Percentiles rank a stretch among this genome's conserved stretches.
Evolutionary conservation across 2,113 vertebrate genomes (phyloP).

Genomic region (Salvelinus fontinalis): DNA sequence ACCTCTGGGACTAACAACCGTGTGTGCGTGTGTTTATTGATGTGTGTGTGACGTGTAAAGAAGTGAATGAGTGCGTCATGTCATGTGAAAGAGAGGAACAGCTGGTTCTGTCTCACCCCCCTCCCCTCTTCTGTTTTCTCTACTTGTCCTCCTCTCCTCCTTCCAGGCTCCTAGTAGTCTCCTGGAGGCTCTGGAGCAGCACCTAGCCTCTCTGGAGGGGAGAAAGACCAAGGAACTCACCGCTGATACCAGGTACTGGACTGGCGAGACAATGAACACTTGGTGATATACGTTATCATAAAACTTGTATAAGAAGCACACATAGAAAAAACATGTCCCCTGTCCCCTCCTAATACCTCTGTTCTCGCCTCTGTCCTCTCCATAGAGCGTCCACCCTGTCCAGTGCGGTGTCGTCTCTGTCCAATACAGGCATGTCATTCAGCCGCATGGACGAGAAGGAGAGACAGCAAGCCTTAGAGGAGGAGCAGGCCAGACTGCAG

Average conservation of each 20-base stretch:
- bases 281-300: too few species aligned
- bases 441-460: constrained; percentile 91
- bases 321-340: too few species aligned
- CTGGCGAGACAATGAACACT: too few species aligned
- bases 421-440: constrained; percentile 89
- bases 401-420: constrained; percentile 87
- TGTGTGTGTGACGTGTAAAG: not conserved
- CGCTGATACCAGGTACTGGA: constrained; percentile 82
- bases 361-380: not conserved
- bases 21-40: not conserved
- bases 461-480: constrained; percentile 87
- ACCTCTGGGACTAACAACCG: not conserved
- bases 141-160: constrained; percentile 4
- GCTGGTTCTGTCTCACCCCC: constrained; percentile 9
- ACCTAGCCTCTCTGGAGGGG: constrained; percentile 92
- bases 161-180: constrained; percentile 89
- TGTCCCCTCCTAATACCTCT: not conserved
- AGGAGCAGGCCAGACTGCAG: constrained; percentile 87
- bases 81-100: not conserved
- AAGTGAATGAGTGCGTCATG: not conserved
- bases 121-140: constrained; percentile 10
- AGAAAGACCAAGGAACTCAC: constrained; percentile 89
- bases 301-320: too few species aligned
- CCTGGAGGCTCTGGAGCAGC: constrained; percentile 91
- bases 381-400: constrained; percentile 81